Base-by-base conservation (phyloP, 2,888 invertebrate genomes). In the Orthosia gracilis region DNA sequence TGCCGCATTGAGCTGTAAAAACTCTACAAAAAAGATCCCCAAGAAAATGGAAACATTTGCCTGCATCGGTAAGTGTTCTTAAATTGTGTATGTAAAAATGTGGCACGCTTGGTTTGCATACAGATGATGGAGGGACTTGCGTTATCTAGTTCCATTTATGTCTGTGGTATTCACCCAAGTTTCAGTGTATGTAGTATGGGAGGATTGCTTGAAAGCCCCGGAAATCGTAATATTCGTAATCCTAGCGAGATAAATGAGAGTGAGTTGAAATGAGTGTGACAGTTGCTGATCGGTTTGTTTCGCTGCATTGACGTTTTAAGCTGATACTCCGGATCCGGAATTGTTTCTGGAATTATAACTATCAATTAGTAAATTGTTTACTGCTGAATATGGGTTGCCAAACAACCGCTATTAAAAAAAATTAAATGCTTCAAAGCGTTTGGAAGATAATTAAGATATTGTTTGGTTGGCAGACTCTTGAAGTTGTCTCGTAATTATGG, bases 211-310 rank as follows among this genome's bases (percentile, higher is more conserved):
- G 26, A 31, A 68, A 47, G 45, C 21, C 58, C n/a, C 76, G 18
- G 21, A 26, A 47, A 59, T 52, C 9, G 21, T 54, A 49, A 70
- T 18, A 26, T 21, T 68, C 18, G 23, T 69, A 49, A 59, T 21
- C 40, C 15, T 15, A 15, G 31, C 4, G 5, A 47, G 47, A 55
- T 67, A 23, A 23, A 1, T 40, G 21, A n/a, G 40, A 68, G 40
- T 15, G 15, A 61, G 21, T 61, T 54, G 47, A 49, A 77, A 23
- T 69, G 31, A 67, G n/a, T 13, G 15, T n/a, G 57, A 15, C 63
- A 45, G 58, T 79, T 63, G 47, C 58, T 63, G 73, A 62, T 76
- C 31, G 49, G 26, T 54, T 73, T 26, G 31, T 52, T 58, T 7
- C 2, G 0, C 13, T 49, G 58, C 13, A 49, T 47, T 73, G 52